Percentiles rank a stretch among this genome's conserved stretches.
Conservation (phyloP, 92 coral and sea anemone genomes). For the Phenganax marumi region DNA sequence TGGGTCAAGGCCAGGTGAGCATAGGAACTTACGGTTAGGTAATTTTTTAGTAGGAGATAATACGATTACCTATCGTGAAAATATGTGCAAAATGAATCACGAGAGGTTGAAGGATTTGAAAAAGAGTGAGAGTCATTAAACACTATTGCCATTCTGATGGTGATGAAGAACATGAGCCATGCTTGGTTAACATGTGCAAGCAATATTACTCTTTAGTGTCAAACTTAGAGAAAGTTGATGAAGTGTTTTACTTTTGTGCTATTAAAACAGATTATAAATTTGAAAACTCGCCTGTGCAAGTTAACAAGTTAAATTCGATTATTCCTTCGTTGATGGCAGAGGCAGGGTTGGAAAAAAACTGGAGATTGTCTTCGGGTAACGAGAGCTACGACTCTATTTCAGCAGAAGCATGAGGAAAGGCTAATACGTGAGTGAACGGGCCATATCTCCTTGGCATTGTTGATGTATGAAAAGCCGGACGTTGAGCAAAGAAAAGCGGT, state of each 20-base stretch:
- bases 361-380: not conserved
- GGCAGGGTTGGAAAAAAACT: not conserved
- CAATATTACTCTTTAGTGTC: not conserved
- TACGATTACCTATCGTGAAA: slow-evolving; percentile 4
- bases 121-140: not conserved
- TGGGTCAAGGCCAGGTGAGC: too few relatives aligned
- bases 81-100: slow-evolving; percentile 1
- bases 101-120: slow-evolving; percentile 11
- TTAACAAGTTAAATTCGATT: not conserved
- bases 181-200: not conserved
- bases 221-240: not conserved
- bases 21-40: too few relatives aligned
- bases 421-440: not conserved
- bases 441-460: not conserved
- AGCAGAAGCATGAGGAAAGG: not conserved
- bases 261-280: not conserved
- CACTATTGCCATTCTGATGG: slow-evolving; percentile 3
- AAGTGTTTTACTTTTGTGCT: not conserved
- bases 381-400: not conserved
- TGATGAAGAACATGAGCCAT: not conserved
- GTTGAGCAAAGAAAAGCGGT: not conserved
- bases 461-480: not conserved
- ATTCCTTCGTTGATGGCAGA: not conserved
- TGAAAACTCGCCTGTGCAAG: not conserved
- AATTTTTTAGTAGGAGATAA: not conserved